These are phyloP conservation scores for Antechinus flavipes DNA, from an alignment of 2,113 vertebrate species.

Conservation along the genomic window DNA sequence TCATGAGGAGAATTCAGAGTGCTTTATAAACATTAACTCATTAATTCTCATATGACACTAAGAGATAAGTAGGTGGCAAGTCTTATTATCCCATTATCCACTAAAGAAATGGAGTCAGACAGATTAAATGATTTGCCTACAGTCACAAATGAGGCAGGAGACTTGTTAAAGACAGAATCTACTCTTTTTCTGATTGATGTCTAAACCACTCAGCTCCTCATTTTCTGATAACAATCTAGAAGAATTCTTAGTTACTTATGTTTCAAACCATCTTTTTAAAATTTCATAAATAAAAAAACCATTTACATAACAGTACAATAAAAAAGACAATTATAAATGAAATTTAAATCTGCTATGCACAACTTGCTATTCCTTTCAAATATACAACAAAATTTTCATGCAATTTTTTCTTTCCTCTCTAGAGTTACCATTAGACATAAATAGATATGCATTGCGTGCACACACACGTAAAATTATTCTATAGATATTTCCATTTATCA, in stretches of 20 bases:
- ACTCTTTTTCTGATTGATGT: not conserved
- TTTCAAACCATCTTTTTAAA: not conserved
- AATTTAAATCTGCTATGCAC: no score
- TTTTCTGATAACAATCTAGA: not conserved
- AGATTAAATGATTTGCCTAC: not conserved
- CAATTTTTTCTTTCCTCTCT: no score
- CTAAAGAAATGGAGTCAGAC: slow-evolving; percentile 50
- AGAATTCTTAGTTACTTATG: accelerated
- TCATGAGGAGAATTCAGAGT: slow-evolving; percentile 59
- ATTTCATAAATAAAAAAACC: no score
- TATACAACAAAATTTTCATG: no score
- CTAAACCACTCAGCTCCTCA: not conserved
- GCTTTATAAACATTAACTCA: slow-evolving; percentile 56
- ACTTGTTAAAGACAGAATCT: not conserved
- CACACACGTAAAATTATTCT: no score
- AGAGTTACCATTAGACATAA: no score
- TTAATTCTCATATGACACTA: slow-evolving; percentile 40
- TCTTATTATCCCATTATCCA: slow-evolving; percentile 47
- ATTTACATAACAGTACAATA: no score
- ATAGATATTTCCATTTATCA: no score
- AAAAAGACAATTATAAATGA: no score
- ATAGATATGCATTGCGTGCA: no score
- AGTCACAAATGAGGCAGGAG: not conserved
- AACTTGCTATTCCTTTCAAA: no score
- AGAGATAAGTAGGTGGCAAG: not conserved